These are phyloP conservation scores for Aphidius colemani DNA, from an alignment of 2,888 invertebrate genomes.

Conservation along the genomic window DNA sequence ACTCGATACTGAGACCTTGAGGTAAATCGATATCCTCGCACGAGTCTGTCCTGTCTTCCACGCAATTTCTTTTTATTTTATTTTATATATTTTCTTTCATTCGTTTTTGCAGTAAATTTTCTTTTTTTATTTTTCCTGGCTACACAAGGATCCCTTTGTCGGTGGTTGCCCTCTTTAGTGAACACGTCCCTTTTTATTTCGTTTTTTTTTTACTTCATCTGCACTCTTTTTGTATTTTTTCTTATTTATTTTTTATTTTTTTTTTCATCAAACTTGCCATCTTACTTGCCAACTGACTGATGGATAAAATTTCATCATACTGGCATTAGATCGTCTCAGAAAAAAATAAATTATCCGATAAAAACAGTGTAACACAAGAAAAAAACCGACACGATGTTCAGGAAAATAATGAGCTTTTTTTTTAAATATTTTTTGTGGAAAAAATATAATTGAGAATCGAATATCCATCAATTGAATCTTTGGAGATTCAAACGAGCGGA, in stretches of 20 bases:
- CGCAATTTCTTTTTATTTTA: conserved; percentile 16
- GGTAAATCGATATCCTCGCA: conserved; percentile 14
- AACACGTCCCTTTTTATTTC: conserved; percentile 9
- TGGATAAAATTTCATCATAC: not conserved
- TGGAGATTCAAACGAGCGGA: conserved; percentile 17
- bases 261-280: not conserved
- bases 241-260: conserved; percentile 18
- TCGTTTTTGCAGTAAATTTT: conserved; percentile 11
- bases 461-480: not conserved
- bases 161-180: conserved; percentile 40
- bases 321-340: conserved; percentile 4
- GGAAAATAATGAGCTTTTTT: too few species aligned
- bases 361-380: too few species aligned
- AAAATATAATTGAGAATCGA: too few species aligned
- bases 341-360: conserved; percentile 15
- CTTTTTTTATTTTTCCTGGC: conserved; percentile 31
- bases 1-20: conserved; percentile 4
- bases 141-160: conserved; percentile 40
- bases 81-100: not conserved
- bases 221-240: not conserved
- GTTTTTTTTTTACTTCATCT: conserved; percentile 7
- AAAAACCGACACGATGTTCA: too few species aligned
- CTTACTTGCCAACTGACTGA: too few species aligned
- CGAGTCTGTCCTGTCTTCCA: not conserved
- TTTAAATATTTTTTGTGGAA: too few species aligned